A percentile compares a stretch with the other conserved stretches of the same genome.
phyloP scores from a whole-genome alignment of 2,113 vertebrate genomes.

The Callithrix jacchus region DNA sequence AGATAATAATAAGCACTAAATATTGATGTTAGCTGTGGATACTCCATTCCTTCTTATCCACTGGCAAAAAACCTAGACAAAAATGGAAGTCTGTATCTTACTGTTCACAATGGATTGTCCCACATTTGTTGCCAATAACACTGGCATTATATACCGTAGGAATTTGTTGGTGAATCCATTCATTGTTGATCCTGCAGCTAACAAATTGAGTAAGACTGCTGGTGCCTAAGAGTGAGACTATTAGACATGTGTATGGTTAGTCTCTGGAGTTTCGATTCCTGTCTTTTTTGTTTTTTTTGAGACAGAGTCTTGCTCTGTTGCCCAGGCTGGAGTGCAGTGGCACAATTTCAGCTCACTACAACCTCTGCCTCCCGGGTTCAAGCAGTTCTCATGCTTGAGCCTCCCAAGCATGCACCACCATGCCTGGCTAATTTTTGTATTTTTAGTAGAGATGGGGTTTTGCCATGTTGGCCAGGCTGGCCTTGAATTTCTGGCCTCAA shows the following conservation, averaged over 20 bases:
- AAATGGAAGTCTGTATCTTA: neutral
- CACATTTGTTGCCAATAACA: neutral
- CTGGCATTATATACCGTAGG: neutral
- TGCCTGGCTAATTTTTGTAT: too few relatives aligned
- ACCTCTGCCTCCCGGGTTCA: too few relatives aligned
- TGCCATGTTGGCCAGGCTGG: too few relatives aligned
- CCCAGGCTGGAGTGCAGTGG: too few relatives aligned
- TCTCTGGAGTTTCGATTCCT: neutral
- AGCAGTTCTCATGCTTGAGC: too few relatives aligned
- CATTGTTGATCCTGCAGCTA: neutral
- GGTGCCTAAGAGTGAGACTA: neutral
- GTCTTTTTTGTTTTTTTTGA: too few relatives aligned
- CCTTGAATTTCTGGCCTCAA: too few relatives aligned
- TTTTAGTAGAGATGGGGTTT: too few relatives aligned
- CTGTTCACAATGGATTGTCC: neutral
- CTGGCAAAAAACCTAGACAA: neutral
- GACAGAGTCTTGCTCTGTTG: too few relatives aligned
- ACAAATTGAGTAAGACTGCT: neutral
- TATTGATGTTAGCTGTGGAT: neutral
- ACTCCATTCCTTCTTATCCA: neutral
- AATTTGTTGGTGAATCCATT: neutral
- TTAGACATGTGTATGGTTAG: neutral
- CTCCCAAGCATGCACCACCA: too few relatives aligned
- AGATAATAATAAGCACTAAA: neutral
- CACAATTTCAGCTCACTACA: too few relatives aligned